These are phyloP conservation scores for Brachionichthys hirsutus DNA, from an alignment of 2,113 vertebrate genomes.

Conservation along the genomic window DNA sequence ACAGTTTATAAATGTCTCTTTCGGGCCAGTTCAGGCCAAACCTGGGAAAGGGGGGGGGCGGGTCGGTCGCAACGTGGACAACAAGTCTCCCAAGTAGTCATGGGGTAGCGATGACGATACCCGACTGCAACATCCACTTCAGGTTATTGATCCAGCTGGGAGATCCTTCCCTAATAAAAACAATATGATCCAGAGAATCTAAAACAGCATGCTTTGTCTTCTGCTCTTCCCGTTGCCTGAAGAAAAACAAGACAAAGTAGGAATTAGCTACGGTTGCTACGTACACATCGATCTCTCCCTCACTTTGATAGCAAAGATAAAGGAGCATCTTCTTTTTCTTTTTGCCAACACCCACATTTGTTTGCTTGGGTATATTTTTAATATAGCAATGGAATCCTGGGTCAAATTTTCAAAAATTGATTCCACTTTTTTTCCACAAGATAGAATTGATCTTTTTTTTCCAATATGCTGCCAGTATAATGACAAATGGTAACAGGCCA, in stretches of 20 bases:
- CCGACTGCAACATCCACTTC: constrained; percentile 45
- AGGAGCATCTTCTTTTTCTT: no score
- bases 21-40: constrained; percentile 41
- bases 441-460: no score
- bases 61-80: constrained; percentile 24
- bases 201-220: constrained; percentile 98
- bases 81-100: constrained; percentile 16
- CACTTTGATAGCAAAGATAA: no score
- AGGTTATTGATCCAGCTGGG: constrained; percentile 38
- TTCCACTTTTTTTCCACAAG: no score
- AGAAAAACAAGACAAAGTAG: neutral
- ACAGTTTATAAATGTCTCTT: constrained; percentile 71
- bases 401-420: no score
- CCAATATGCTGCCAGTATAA: no score
- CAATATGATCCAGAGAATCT: constrained; percentile 57
- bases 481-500: no score
- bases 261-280: no score
- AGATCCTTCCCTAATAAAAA: constrained; percentile 40
- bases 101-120: constrained; percentile 15
- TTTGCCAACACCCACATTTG: no score
- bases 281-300: no score
- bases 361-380: no score
- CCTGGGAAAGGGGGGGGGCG: constrained; percentile 11
- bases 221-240: constrained; percentile 92
- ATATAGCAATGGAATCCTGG: no score